These are phyloP conservation scores for Crioceris asparagi DNA, from an alignment of 2,888 invertebrate species.

Conservation along the genomic window DNA sequence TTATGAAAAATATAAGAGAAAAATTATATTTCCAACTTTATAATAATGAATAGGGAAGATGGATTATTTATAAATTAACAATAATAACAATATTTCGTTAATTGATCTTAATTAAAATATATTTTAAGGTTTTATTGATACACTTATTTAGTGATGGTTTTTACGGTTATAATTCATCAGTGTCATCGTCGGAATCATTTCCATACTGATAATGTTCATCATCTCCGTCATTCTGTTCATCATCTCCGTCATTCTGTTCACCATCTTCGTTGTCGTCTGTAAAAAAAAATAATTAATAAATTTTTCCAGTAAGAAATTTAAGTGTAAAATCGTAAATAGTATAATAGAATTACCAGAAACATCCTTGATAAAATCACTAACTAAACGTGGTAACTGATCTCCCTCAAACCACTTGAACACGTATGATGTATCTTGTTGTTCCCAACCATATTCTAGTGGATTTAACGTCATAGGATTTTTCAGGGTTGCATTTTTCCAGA, in stretches of 20 bases:
- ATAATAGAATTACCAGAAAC: constrained; percentile 4
- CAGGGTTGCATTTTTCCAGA: constrained; percentile 20
- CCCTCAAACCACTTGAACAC: constrained; percentile 22
- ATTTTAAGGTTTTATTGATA: too few species aligned
- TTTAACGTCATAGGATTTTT: constrained; percentile 5
- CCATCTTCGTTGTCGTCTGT: neutral
- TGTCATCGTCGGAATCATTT: too few species aligned
- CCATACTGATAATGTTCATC: too few species aligned
- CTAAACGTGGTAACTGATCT: constrained; percentile 18
- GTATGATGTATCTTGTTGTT: constrained; percentile 11
- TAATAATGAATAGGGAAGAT: too few species aligned
- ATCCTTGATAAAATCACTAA: constrained; percentile 3
- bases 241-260: neutral
- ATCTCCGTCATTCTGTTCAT: neutral
- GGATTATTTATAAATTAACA: too few species aligned
- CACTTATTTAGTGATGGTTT: too few species aligned
- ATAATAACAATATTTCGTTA: too few species aligned
- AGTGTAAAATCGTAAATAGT: constrained; percentile 1
- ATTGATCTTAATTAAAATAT: too few species aligned
- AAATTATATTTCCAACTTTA: too few species aligned
- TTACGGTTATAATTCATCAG: too few species aligned
- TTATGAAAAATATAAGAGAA: too few species aligned
- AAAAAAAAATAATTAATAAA: constrained; percentile 2
- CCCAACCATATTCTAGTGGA: constrained; percentile 19
- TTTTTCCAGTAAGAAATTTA: too few species aligned